Evolutionary conservation across 2,888 invertebrate genomes (phyloP), one percentile per base, ranked within the genome.

Genomic region (Drosophila incognita): DNA sequence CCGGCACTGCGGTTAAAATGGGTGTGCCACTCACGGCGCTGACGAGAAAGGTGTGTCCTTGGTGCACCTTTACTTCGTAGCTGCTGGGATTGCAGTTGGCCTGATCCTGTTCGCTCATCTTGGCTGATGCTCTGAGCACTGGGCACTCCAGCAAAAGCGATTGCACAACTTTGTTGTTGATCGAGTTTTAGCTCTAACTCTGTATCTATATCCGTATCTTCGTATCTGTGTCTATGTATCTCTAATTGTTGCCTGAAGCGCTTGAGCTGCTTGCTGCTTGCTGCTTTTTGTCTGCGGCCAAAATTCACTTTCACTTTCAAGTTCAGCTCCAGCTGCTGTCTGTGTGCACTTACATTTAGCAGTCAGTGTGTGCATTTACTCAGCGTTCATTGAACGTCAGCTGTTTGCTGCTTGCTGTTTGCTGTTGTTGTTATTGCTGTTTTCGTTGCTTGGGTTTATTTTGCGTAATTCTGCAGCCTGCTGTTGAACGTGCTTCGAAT

Each of bases 281-380:
- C 31, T 61, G 63, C 27, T 38, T 56, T 40, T 49, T 48, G 60
- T 42, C 54, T 75, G 54, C n/a, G 48, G 21, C 52, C 56, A 38
- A 70, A 63, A 71, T 67, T 81, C 70, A 86, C 83, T 90, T 91
- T 91, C 83, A 91, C 91, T 89, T 91, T 90, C 90, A 86, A 89
- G 90, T 89, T 90, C 89, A 86, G 89, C 72, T 69, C 18, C 64
- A 63, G 73, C 72, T 79, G 64, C 61, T 60, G 69, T 72, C 68
- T 63, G 73, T 63, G 73, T 79, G 77, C 84, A 75, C 74, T 76
- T 79, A 89, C 85, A 87, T 82, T 74, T 83, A 63, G 68, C 79
- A 82, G 59, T 79, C 82, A 82, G 46, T 78, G 78, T 75, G 54
- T 82, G 76, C 74, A 77, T 83, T 74, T 73, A 77, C 72, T 60